Percentiles rank a stretch among this genome's conserved stretches.
Conservation (phyloP, 92 coral and sea anemone species). For the Epizoanthus stellaris region DNA sequence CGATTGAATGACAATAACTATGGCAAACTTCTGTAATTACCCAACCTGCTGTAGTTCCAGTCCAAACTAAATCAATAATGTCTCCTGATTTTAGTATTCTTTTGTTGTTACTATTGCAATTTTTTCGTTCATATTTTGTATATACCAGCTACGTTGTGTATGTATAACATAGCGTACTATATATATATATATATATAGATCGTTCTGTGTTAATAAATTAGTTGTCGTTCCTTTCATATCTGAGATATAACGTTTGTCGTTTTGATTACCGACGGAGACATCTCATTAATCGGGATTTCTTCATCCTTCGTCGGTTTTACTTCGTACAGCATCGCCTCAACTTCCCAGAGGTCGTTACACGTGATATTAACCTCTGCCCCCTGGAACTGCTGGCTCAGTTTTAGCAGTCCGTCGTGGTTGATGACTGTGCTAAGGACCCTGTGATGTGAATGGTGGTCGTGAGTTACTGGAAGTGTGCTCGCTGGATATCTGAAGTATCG, state of each 20-base stretch:
- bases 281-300: neutral
- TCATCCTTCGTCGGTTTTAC: slow-evolving; percentile 33
- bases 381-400: slow-evolving; percentile 50
- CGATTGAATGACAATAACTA: too few species aligned
- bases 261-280: slow-evolving; percentile 37
- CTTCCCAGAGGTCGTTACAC: slow-evolving; percentile 61
- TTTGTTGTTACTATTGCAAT: too few species aligned
- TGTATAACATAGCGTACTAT: too few species aligned
- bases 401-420: slow-evolving; percentile 78
- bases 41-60: too few species aligned
- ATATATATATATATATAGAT: too few species aligned
- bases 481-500: slow-evolving; percentile 45
- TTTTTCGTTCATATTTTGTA: too few species aligned
- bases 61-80: too few species aligned
- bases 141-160: too few species aligned
- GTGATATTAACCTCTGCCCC: slow-evolving; percentile 60
- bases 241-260: slow-evolving; percentile 14
- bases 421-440: slow-evolving; percentile 58
- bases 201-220: too few species aligned
- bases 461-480: slow-evolving; percentile 28
- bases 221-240: too few species aligned
- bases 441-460: neutral
- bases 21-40: too few species aligned
- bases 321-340: slow-evolving; percentile 29
- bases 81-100: too few species aligned